Percentiles rank a stretch among this genome's conserved stretches.
Evolutionary conservation across 53 echinoderm and acorn worm species (phyloP).

Genomic region (Echinarachnius parma): DNA sequence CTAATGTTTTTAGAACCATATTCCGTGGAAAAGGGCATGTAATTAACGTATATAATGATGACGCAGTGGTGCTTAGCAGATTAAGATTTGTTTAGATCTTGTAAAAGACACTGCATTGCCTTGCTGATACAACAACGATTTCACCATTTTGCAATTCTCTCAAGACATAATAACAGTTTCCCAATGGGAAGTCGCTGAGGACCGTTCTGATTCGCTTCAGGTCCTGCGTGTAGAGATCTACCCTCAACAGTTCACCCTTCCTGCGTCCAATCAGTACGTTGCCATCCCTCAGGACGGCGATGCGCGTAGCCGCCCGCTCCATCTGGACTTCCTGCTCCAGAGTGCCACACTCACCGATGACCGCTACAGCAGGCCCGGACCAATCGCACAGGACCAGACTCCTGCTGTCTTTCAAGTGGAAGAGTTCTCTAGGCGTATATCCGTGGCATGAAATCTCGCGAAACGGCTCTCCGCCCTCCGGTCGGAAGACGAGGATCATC

Average conservation of each 20-base stretch:
- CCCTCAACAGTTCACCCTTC: conserved; percentile 4
- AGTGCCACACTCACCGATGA: background rate
- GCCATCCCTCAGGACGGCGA: conserved; percentile 6
- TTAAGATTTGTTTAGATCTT: too few species aligned
- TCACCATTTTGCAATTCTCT: conserved; percentile 12
- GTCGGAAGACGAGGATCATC: background rate
- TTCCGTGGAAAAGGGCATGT: too few species aligned
- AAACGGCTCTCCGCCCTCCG: conserved; percentile 2
- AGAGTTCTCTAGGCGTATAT: too few species aligned
- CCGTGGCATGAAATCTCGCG: too few species aligned
- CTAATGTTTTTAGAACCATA: too few species aligned
- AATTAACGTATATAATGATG: too few species aligned
- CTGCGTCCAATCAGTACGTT: conserved; percentile 12
- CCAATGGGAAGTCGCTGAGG: background rate
- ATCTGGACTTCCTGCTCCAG: conserved; percentile 1
- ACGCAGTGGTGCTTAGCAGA: too few species aligned
- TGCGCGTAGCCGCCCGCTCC: background rate
- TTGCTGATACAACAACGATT: background rate
- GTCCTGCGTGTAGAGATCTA: conserved; percentile 14
- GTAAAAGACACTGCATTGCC: too few species aligned
- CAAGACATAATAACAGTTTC: background rate
- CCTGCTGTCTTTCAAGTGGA: too few species aligned
- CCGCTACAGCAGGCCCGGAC: background rate
- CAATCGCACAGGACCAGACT: conserved; percentile 1
- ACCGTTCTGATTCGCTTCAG: conserved; percentile 5